Evolutionary conservation across 2,113 vertebrate genomes (phyloP), one percentile per base, ranked within the genome.

Genomic region (Stomatorhinus ivindoensis): DNA sequence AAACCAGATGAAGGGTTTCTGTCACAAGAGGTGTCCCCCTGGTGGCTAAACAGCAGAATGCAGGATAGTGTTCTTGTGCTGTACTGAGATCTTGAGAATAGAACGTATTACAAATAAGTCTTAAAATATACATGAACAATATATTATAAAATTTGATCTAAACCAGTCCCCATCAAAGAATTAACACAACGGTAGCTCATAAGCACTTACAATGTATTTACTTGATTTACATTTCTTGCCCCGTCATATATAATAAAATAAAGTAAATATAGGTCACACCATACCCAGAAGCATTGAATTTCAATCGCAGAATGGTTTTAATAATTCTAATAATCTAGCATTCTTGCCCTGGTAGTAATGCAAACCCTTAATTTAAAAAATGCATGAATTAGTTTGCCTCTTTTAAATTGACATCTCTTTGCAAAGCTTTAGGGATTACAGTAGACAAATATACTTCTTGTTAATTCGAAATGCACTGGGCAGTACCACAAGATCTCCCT

Each of bases 181-280:
- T 89, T 92, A 21, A 88, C 87, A 55, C 53, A 89, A 86, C 61
- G 42, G 47, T 55, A 42, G 89, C 90, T 92, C 85, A 89, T 89
- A 61, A 65, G 87, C 90, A 89, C 15, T 73, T 92, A 89, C 91
- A 91, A 91, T 87, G 83, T 90, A 92, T 90, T 92, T 90, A 50
- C 90, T 89, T 90, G 6, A 90, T 90, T 85, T 89, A 89, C 91
- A 84, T 35, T 51, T 84, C 87, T 89, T 17, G 47, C 44, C 85
- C 88, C 51, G 46, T 55, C 89, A 91, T 55, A 89, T 69, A 89
- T 91, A 86, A 90, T 61, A 88, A 46, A 39, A 89, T 47, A 87
- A 80, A 90, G 42, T 88, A 90, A 87, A 93, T 94, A 83, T 90
- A 83, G 92, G 93, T 93, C 92, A 93, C 53, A 11, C 2, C 87